These are phyloP conservation scores for Muscina levida DNA, from an alignment of 2,888 invertebrate species.

Conservation along the genomic window DNA sequence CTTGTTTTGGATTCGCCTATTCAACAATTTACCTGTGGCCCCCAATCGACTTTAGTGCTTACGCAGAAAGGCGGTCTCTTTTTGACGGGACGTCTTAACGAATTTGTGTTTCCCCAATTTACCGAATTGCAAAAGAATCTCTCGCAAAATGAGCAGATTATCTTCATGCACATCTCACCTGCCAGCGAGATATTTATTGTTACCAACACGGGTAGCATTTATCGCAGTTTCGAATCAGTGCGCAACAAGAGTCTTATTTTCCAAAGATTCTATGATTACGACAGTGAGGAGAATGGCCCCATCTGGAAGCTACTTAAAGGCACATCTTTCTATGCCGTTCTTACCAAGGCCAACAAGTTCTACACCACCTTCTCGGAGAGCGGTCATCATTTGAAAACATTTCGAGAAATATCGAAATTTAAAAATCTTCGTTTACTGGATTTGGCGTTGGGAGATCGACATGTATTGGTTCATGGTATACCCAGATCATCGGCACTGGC, in stretches of 20 bases:
- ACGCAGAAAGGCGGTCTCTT: constrained; percentile 76
- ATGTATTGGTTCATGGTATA: constrained; percentile 77
- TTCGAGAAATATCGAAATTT: constrained; percentile 79
- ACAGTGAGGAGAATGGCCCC: constrained; percentile 79
- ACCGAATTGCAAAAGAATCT: constrained; percentile 77
- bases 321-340: constrained; percentile 77
- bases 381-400: constrained; percentile 79
- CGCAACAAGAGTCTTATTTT: constrained; percentile 77
- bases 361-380: constrained; percentile 79
- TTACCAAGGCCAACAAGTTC: constrained; percentile 78
- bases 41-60: constrained; percentile 77
- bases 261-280: constrained; percentile 79
- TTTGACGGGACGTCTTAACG: constrained; percentile 77
- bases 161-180: constrained; percentile 78
- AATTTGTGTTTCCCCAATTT: constrained; percentile 77
- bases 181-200: constrained; percentile 78
- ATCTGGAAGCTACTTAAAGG: constrained; percentile 78
- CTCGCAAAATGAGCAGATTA: constrained; percentile 75
- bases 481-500: constrained; percentile 74
- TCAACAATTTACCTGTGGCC: constrained; percentile 77
- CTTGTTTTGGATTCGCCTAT: constrained; percentile 74
- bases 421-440: constrained; percentile 77
- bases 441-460: constrained; percentile 77
- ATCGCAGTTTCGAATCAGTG: constrained; percentile 76
- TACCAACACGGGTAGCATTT: constrained; percentile 77